phyloP scores from a whole-genome alignment of 2,888 invertebrate genomes.

The Scaptodrosophila latifasciaeformis region DNA sequence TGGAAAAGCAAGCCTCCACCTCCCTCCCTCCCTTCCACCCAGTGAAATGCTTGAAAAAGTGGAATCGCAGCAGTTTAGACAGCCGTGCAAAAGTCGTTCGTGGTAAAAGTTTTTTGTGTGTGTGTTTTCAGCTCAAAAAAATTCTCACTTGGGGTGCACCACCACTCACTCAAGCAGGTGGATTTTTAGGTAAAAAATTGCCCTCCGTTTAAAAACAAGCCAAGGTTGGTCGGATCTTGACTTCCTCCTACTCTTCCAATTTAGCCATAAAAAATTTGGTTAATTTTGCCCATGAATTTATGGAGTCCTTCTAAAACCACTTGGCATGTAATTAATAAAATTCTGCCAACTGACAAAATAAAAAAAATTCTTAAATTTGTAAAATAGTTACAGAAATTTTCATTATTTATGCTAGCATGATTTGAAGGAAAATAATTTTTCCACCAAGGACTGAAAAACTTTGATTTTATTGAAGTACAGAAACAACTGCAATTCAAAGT shows the following conservation, averaged over 20 bases:
- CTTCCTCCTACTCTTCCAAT: slow-evolving; percentile 22
- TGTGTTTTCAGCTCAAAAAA: background rate
- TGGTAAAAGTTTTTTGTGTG: slow-evolving; percentile 4
- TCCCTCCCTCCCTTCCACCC: no score
- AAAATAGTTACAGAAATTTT: no score
- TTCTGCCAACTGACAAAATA: background rate
- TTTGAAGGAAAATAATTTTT: no score
- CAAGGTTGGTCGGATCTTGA: slow-evolving; percentile 14
- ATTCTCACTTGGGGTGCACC: slow-evolving; percentile 3
- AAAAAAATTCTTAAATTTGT: no score
- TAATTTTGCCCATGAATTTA: slow-evolving; percentile 59
- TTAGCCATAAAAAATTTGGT: slow-evolving; percentile 59
- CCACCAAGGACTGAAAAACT: no score
- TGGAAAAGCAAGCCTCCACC: slow-evolving; percentile 19
- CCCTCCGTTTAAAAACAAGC: slow-evolving; percentile 44
- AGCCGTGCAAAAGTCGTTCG: slow-evolving; percentile 16
- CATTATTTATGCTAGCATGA: no score
- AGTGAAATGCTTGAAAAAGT: slow-evolving; percentile 19
- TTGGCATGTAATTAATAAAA: slow-evolving; percentile 63
- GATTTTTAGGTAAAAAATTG: slow-evolving; percentile 47
- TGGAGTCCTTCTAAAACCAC: slow-evolving; percentile 57
- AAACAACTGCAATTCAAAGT: no score
- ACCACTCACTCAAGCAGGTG: slow-evolving; percentile 24
- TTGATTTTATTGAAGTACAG: no score
- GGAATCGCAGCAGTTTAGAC: slow-evolving; percentile 6